Base-by-base conservation (phyloP, 2,113 vertebrate genomes). In the Polypterus senegalus region DNA sequence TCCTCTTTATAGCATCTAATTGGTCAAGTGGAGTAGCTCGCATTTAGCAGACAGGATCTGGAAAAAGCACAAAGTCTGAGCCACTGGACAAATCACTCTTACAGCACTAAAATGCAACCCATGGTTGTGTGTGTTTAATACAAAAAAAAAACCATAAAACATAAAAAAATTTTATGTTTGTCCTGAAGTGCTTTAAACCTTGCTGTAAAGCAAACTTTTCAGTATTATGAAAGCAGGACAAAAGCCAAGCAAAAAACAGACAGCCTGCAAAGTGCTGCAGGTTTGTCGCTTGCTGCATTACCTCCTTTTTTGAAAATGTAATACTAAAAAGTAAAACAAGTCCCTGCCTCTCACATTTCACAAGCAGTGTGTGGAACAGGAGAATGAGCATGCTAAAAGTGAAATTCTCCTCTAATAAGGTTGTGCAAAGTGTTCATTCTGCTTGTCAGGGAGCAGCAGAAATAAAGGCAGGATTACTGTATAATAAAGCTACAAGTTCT, bases 401-500 rank as follows among this genome's bases (percentile, higher is more conserved):
- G 5, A 57, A 57, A 57, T 57, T 7, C 43, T 57, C 6, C 46
- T 57, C 27, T 57, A 44, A 57, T 11, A 57, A 57, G 5, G 5
- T 57, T 27, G 5, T 43, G 10, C 27, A 57, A 57, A 57, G 27
- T 57, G 56, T 44, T 45, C 9, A 44, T 57, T 45, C 27, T 57
- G 49, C 9, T 7, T 51, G 49, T 51, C 9, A 54, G 57, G 53
- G 54, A 45, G 43, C 51, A 52, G 47, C 47, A 57, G 46, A 57
- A 57, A 9, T 3, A 63, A 55, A 60, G 48, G 60, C 49, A 53
- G 54, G 49, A 51, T 45, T 57, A 6, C 59, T 9, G 59, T 9
- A n/a, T 61, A 58, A 79, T 78, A 78, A 79, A 83, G 73, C 67
- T 71, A 74, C 73, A 79, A 80, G 76, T 74, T 77, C 74, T 69